phyloP scores from a whole-genome alignment of 2,113 vertebrate species.

The Glaucomys volans region DNA sequence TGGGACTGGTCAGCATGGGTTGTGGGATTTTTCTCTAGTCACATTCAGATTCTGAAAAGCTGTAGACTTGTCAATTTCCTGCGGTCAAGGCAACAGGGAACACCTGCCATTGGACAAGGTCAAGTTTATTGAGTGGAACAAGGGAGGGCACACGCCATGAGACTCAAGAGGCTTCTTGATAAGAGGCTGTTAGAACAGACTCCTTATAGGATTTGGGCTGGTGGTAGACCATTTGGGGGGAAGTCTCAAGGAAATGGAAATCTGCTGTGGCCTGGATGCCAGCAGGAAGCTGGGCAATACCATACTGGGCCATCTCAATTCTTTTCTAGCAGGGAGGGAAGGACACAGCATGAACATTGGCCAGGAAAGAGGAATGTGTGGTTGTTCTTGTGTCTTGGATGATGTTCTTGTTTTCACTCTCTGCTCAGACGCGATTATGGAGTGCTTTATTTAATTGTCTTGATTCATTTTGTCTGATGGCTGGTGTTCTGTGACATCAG shows the following conservation, averaged over 20 bases:
- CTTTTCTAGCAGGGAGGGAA: not conserved
- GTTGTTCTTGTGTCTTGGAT: conserved; percentile 1
- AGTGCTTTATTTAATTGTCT: not conserved
- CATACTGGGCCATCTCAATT: not conserved
- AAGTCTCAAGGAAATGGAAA: not conserved
- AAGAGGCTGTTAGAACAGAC: not conserved
- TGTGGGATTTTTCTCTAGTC: not conserved
- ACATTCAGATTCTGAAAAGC: not conserved
- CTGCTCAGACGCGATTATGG: not conserved
- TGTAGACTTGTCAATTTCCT: not conserved
- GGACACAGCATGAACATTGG: not conserved
- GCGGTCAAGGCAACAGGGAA: not conserved
- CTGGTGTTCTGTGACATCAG: not conserved
- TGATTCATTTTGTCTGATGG: not conserved
- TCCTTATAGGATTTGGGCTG: not conserved
- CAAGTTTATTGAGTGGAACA: not conserved
- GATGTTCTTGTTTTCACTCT: not conserved
- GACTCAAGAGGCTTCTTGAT: not conserved
- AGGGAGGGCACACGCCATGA: not conserved
- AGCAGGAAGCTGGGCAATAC: not conserved
- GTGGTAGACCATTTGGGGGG: not conserved
- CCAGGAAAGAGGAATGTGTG: not conserved
- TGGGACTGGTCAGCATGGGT: not conserved
- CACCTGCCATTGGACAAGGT: no score
- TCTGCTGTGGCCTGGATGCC: not conserved